Conservation (phyloP, 2,113 vertebrate species). For the western clawed frog (Xenopus tropicalis) region UCB_Xtro_10.0 CM004451.2:20053001-20053500, state of each 20-base stretch:
- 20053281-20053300: too few species aligned
- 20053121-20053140: neutral
- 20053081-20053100: slow-evolving; percentile 38
- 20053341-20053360: neutral
- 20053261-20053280: neutral
- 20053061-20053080: neutral
- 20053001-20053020: neutral
- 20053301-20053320: too few species aligned
- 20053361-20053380: neutral
- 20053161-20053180: neutral
- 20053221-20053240: too few species aligned
- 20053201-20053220: neutral
- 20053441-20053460: neutral
- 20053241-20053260: neutral
- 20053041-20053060: neutral
- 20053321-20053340: too few species aligned
- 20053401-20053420: neutral
- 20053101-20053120: neutral
- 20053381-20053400: neutral
- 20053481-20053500: neutral
- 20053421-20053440: neutral
- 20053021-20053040: neutral
- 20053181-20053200: too few species aligned
- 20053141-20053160: neutral
- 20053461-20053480: neutral